A percentile compares a stretch with the other conserved stretches of the same genome.
These are phyloP conservation scores for Nomada fucata DNA, from an alignment of 2,888 invertebrate genomes.

Conservation along the genomic window DNA sequence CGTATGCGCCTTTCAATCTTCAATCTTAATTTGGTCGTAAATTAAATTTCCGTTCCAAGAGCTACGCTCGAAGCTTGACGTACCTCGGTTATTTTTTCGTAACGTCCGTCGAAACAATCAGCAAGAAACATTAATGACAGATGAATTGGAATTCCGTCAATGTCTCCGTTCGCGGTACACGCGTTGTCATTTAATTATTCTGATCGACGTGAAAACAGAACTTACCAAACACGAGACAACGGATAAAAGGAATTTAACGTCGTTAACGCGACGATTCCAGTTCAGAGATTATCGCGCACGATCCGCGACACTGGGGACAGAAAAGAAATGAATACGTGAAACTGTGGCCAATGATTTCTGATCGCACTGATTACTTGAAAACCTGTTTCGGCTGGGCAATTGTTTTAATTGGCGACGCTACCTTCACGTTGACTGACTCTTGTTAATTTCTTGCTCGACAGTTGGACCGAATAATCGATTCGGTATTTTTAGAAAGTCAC, in stretches of 20 bases:
- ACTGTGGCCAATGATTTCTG: neutral
- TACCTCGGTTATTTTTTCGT: neutral
- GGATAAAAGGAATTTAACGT: conserved; percentile 4
- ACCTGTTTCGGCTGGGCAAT: conserved; percentile 18
- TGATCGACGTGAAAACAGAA: neutral
- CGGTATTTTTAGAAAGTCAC: conserved; percentile 21
- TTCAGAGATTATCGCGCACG: neutral
- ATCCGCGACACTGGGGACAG: neutral
- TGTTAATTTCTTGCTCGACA: conserved; percentile 2
- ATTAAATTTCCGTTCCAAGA: neutral
- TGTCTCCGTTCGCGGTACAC: neutral
- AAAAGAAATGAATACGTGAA: neutral
- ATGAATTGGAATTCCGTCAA: neutral
- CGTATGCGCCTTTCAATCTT: neutral
- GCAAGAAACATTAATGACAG: neutral
- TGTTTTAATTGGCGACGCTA: conserved; percentile 31
- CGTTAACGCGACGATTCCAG: conserved; percentile 11
- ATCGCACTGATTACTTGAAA: neutral
- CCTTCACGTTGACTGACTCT: neutral
- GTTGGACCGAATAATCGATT: conserved; percentile 1
- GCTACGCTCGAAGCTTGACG: neutral
- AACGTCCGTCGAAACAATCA: neutral
- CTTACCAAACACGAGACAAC: neutral
- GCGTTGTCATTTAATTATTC: conserved; percentile 11
- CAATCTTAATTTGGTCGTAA: neutral